Conservation (phyloP, 2,797 vertebrate genomes). For the Malacoraja senta region DNA sequence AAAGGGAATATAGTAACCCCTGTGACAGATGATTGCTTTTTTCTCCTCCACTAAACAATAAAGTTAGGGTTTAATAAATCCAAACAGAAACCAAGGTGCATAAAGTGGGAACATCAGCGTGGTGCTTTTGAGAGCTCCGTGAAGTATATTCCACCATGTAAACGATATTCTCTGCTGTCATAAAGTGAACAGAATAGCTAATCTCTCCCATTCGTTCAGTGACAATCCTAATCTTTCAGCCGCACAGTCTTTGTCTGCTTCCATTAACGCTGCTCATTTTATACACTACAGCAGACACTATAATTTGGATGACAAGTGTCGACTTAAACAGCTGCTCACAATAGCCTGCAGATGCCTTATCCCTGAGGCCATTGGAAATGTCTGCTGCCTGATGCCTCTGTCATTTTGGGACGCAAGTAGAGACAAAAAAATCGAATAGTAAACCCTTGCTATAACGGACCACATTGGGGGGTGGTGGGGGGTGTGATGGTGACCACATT, state of each 20-base stretch:
- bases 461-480: too few species aligned
- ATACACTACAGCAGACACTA: not conserved
- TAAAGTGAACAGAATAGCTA: not conserved
- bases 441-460: too few species aligned
- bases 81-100: not conserved
- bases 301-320: conserved; percentile 23
- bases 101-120: not conserved
- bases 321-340: not conserved
- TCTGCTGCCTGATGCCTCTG: not conserved
- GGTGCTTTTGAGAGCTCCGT: not conserved
- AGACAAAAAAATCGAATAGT: not conserved
- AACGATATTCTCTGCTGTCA: not conserved
- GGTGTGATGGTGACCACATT: too few species aligned
- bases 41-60: too few species aligned
- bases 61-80: not conserved
- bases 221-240: not conserved
- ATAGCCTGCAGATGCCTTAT: conserved; percentile 3
- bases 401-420: not conserved
- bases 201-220: not conserved
- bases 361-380: not conserved
- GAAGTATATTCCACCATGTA: not conserved
- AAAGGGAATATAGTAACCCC: too few species aligned
- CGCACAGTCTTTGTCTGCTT: not conserved
- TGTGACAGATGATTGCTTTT: too few species aligned
- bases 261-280: not conserved